These are phyloP conservation scores for Trichomycterus rosablanca DNA, from an alignment of 2,113 vertebrate genomes.

Conservation along the genomic window DNA sequence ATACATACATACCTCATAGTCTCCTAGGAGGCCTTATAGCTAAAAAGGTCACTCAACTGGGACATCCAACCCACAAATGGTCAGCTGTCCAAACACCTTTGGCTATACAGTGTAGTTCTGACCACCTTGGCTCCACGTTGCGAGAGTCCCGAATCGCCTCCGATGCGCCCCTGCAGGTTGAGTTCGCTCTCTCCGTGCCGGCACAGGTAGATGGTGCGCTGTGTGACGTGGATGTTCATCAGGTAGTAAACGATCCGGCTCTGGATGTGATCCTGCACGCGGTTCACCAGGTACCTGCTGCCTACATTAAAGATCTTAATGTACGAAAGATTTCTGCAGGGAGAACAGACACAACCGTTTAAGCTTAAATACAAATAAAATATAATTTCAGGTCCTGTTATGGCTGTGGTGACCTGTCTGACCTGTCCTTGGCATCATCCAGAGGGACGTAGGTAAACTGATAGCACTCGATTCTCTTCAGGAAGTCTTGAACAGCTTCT, in stretches of 20 bases:
- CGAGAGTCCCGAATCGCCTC: constrained; percentile 77
- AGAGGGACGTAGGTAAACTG: constrained; percentile 77
- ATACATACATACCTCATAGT: too few species aligned
- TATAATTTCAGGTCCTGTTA: too few species aligned
- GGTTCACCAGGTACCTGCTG: constrained; percentile 81
- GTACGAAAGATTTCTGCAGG: constrained; percentile 76
- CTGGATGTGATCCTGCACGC: constrained; percentile 87
- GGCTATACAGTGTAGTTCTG: too few species aligned
- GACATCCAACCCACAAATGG: too few species aligned
- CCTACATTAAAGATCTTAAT: constrained; percentile 93
- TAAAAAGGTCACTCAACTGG: too few species aligned
- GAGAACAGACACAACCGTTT: too few species aligned
- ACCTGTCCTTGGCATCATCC: constrained; percentile 83
- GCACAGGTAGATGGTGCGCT: constrained; percentile 82
- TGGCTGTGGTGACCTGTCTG: constrained; percentile 8
- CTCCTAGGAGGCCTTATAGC: too few species aligned
- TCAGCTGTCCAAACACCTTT: too few species aligned
- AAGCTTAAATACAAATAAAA: too few species aligned
- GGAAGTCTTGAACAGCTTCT: constrained; percentile 80
- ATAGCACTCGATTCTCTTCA: constrained; percentile 86
- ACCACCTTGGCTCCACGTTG: constrained; percentile 68
- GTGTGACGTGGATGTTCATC: constrained; percentile 91
- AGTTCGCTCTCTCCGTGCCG: constrained; percentile 88
- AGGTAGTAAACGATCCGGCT: constrained; percentile 88
- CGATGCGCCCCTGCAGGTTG: constrained; percentile 79